Percentiles rank a stretch among this genome's conserved stretches.
Evolutionary conservation across 2,888 invertebrate genomes (phyloP).

Genomic region (Cristatella mucedo): DNA sequence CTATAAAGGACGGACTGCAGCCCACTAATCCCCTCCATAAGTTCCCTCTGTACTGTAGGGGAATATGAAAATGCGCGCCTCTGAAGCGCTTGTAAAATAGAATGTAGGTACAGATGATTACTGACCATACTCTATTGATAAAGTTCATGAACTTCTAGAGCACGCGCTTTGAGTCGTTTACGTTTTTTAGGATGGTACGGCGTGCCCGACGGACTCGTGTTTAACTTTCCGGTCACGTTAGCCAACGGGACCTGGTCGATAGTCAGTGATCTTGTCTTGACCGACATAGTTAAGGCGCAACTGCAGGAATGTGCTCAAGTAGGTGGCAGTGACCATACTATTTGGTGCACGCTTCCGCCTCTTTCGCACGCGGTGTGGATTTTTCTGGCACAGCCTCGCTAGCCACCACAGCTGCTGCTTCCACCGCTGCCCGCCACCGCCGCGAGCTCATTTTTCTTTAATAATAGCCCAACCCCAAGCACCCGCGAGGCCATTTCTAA

Average conservation of each 20-base stretch:
- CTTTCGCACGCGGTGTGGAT: too few relatives aligned
- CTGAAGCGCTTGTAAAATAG: too few relatives aligned
- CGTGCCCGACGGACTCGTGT: slow-evolving; percentile 32
- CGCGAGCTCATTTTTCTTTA: too few relatives aligned
- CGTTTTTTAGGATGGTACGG: slow-evolving; percentile 28
- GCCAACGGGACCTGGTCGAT: slow-evolving; percentile 29
- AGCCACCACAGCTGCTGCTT: too few relatives aligned
- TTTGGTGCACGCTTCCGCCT: neutral
- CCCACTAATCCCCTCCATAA: too few relatives aligned
- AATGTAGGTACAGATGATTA: neutral
- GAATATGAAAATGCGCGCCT: too few relatives aligned
- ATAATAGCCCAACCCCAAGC: too few relatives aligned
- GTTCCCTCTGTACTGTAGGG: too few relatives aligned
- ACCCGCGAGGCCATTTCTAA: too few relatives aligned
- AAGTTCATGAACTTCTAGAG: slow-evolving; percentile 6
- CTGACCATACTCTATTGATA: neutral
- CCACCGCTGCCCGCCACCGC: too few relatives aligned
- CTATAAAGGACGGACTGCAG: too few relatives aligned
- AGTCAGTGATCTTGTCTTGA: slow-evolving; percentile 25
- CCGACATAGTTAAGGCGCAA: slow-evolving; percentile 18
- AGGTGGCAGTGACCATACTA: slow-evolving; percentile 3
- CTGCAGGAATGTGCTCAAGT: slow-evolving; percentile 22
- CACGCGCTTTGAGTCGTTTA: slow-evolving; percentile 1
- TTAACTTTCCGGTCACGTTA: slow-evolving; percentile 30
- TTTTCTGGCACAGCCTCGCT: too few relatives aligned